Conservation (phyloP, 2,888 invertebrate species). For the Crepidodera aurea region DNA sequence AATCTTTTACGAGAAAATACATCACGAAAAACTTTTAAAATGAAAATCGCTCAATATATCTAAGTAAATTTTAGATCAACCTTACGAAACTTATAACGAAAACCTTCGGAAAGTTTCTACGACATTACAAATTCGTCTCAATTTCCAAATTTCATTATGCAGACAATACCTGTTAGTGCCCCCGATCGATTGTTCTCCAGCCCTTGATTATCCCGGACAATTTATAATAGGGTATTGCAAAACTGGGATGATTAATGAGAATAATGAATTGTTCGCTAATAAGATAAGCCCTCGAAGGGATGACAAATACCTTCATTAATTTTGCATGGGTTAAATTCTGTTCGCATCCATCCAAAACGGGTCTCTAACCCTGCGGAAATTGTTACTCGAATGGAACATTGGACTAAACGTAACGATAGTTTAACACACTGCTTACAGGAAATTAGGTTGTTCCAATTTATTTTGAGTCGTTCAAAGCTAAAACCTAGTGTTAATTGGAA, state of each 20-base stretch:
- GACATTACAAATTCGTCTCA: constrained; percentile 21
- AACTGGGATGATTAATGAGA: constrained; percentile 45
- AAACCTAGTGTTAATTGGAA: too few relatives aligned
- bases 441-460: constrained; percentile 1
- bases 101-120: not conserved
- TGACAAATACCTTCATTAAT: constrained; percentile 44
- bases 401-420: constrained; percentile 7
- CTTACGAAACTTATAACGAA: not conserved
- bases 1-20: too few relatives aligned
- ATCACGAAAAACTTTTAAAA: too few relatives aligned
- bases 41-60: too few relatives aligned
- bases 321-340: constrained; percentile 33
- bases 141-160: constrained; percentile 29
- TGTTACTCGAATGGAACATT: constrained; percentile 18
- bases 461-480: not conserved
- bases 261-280: constrained; percentile 47
- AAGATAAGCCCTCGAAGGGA: constrained; percentile 45
- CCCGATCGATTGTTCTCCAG: constrained; percentile 28
- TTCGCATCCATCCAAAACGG: constrained; percentile 22
- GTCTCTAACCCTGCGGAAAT: constrained; percentile 21
- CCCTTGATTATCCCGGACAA: constrained; percentile 35
- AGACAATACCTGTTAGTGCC: constrained; percentile 29
- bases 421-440: constrained; percentile 7
- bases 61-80: too few relatives aligned
- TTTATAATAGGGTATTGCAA: constrained; percentile 43